Percentiles rank a stretch among this genome's conserved stretches.
These are phyloP conservation scores for Larimichthys crocea DNA, from an alignment of 2,113 vertebrate genomes.

Conservation along the genomic window DNA sequence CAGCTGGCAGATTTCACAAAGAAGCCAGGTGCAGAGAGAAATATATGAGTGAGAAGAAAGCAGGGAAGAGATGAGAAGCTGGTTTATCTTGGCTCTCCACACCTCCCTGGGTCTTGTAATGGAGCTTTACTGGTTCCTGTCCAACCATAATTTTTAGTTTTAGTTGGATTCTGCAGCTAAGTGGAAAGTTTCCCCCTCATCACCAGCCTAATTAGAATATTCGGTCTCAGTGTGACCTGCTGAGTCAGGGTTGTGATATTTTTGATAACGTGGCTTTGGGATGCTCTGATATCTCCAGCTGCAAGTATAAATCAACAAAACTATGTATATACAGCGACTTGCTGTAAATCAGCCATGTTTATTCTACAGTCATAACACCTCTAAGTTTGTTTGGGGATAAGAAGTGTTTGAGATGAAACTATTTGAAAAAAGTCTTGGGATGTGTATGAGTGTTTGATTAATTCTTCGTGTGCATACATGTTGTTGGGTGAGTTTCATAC, in stretches of 20 bases:
- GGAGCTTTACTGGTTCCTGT: slow-evolving; percentile 35
- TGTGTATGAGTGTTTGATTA: slow-evolving; percentile 10
- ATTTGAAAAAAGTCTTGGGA: neutral
- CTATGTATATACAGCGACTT: slow-evolving; percentile 11
- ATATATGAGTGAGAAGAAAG: slow-evolving; percentile 2
- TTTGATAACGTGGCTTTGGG: neutral
- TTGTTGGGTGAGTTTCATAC: neutral
- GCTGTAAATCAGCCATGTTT: neutral
- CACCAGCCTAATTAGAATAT: slow-evolving; percentile 27
- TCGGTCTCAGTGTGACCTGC: slow-evolving; percentile 1
- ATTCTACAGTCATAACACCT: neutral
- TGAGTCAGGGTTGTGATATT: slow-evolving; percentile 1
- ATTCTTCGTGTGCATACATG: slow-evolving; percentile 27
- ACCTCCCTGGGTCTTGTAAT: slow-evolving; percentile 3
- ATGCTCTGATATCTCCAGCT: slow-evolving; percentile 27
- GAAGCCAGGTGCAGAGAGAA: slow-evolving; percentile 25
- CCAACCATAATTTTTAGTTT: slow-evolving; percentile 19
- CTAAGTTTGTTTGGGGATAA: neutral
- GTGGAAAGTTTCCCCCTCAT: slow-evolving; percentile 8
- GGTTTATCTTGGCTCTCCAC: slow-evolving; percentile 49
- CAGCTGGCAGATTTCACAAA: slow-evolving; percentile 19
- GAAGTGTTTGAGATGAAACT: neutral
- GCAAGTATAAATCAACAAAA: slow-evolving; percentile 21
- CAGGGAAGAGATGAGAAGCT: slow-evolving; percentile 13
- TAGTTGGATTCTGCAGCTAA: slow-evolving; percentile 28